Evolutionary conservation across 2,113 vertebrate species (phyloP).

Genomic region (Grantiella picta): DNA sequence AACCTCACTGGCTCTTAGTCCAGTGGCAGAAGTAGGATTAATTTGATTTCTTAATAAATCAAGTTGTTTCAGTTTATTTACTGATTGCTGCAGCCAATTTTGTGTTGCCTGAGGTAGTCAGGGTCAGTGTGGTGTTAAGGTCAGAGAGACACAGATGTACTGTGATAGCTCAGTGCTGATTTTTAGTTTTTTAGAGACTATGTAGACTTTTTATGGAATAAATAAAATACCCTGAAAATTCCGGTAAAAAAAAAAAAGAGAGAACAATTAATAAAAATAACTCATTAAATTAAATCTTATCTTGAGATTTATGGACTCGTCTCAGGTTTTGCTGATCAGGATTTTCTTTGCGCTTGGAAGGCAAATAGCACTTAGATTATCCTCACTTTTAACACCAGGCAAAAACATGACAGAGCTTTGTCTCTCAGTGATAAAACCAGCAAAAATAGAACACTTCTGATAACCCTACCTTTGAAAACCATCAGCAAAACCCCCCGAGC

Average conservation of each 20-base stretch:
- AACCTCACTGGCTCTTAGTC: background rate
- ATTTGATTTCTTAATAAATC: background rate
- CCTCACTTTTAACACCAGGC: background rate
- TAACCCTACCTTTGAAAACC: slow-evolving; percentile 16
- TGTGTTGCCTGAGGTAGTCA: background rate
- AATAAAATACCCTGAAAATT: background rate
- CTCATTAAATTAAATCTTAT: background rate
- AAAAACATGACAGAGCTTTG: slow-evolving; percentile 16
- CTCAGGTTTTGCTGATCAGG: background rate
- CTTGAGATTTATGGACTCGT: background rate
- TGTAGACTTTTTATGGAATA: background rate
- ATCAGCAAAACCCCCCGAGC: background rate
- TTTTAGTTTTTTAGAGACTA: background rate
- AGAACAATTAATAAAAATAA: background rate
- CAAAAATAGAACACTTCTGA: background rate
- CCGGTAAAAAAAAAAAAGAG: background rate
- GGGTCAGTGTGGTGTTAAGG: background rate
- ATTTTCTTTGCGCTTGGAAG: background rate
- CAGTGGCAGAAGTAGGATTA: background rate
- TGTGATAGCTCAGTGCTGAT: background rate
- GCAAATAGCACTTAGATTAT: background rate
- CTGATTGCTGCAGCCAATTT: background rate
- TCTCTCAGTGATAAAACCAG: slow-evolving; percentile 9
- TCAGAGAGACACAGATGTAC: background rate
- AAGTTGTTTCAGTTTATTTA: background rate